Evolutionary conservation across 92 coral and sea anemone species (phyloP), one percentile per base, ranked within the genome.

Genomic region (Anthopleura xanthogrammica): DNA sequence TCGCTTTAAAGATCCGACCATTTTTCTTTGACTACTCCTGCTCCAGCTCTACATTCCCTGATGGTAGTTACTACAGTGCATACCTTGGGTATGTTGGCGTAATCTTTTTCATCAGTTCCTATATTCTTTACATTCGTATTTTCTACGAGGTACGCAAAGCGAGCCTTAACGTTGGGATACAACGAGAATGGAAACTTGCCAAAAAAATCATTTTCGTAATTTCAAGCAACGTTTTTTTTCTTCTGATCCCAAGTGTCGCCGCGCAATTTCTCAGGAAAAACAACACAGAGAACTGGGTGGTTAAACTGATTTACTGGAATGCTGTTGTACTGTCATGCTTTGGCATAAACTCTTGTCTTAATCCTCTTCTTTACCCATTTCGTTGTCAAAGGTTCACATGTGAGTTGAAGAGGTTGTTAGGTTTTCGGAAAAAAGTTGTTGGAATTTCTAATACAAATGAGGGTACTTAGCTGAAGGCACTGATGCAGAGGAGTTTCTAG

Each of bases 331-430:
- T 83, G 48, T 23, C 76, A 22, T 86, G 85, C 57, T 72, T 79
- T 78, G 65, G 74, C 1, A 23, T 76, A 48, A 86, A 86, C 62
- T 70, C 88, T 2, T 86, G 83, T 80, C 62, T 86, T 5, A 86
- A 86, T 24, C 88, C 88, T 3, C 60, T 86, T 24, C 76, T 86
- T 39, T 86, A 71, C 55, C 80, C 88, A 71, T 86, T 79, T 52
- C 76, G 85, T 48, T 71, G 76, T 48, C 65, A 79, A 11, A 62
- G 46, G 52, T 86, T 86, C 75, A 76, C 23, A 10, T 13, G 22
- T 13, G 58, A 41, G 58, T 24, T 76, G 22, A 76, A 76, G 23
- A 12, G 56, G 74, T 68, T 68, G 50, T 46, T 46, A 4, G 50
- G 50, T 5, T 46, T 46, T 64, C 23, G 72, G 29, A 22, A 64